phyloP scores from a whole-genome alignment of 2,888 invertebrate species.

The Diplazon laetatorius region DNA sequence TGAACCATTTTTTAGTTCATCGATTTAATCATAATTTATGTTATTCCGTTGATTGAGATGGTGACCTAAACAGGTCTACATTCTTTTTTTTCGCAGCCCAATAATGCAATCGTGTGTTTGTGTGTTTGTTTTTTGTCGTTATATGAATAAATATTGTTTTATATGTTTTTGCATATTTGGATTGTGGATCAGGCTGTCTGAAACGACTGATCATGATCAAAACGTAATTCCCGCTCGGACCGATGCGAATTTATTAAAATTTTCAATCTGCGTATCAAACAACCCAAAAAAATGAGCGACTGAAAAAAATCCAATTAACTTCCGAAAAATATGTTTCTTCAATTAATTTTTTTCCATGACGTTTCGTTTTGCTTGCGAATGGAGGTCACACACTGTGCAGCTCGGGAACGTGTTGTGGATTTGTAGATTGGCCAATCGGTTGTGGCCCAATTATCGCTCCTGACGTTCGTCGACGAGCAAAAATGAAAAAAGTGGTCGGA shows the following conservation, averaged over 20 bases:
- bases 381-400: slow-evolving; percentile 29
- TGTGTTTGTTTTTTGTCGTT: background rate
- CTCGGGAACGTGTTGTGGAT: slow-evolving; percentile 12
- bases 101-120: too few species aligned
- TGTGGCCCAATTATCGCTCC: slow-evolving; percentile 7
- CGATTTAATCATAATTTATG: background rate
- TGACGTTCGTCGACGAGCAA: background rate
- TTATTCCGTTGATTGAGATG: too few species aligned
- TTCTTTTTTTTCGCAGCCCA: too few species aligned
- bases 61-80: too few species aligned
- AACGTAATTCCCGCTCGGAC: too few species aligned
- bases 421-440: background rate
- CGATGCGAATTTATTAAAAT: background rate
- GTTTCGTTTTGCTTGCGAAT: background rate
- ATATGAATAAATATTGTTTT: background rate
- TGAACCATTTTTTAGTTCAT: slow-evolving; percentile 21
- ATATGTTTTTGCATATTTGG: background rate
- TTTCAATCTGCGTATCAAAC: background rate
- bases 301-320: background rate
- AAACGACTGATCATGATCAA: background rate
- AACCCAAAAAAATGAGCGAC: too few species aligned
- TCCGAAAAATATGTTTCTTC: background rate
- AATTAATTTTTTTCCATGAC: background rate
- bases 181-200: background rate
- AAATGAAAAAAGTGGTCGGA: background rate